These are phyloP conservation scores for Sisyra terminalis DNA, from an alignment of 2,888 invertebrate genomes.

Conservation along the genomic window DNA sequence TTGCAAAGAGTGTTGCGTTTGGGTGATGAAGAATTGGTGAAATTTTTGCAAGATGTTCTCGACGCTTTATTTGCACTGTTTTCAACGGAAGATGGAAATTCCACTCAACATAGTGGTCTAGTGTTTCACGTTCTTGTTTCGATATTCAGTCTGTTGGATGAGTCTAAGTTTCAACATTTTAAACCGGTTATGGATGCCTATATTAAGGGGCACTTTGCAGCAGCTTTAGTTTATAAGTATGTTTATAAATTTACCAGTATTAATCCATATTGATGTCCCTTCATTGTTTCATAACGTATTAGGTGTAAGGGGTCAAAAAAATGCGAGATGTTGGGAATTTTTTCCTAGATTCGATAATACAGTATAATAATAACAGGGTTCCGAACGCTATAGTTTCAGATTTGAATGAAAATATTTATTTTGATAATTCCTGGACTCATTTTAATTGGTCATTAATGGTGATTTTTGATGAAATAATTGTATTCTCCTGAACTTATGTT, in stretches of 20 bases:
- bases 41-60: conserved; percentile 86
- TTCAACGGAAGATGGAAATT: conserved; percentile 81
- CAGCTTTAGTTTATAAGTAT: conserved; percentile 84
- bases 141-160: conserved; percentile 78
- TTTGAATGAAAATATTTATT: too few relatives aligned
- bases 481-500: too few relatives aligned
- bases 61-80: conserved; percentile 89
- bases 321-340: not conserved
- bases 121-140: conserved; percentile 87
- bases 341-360: too few relatives aligned
- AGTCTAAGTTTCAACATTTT: conserved; percentile 86
- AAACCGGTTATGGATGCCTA: conserved; percentile 88
- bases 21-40: conserved; percentile 83
- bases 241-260: too few relatives aligned
- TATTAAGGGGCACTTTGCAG: conserved; percentile 86
- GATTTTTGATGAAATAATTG: too few relatives aligned
- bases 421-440: too few relatives aligned
- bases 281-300: too few relatives aligned
- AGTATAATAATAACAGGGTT: too few relatives aligned
- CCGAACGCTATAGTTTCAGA: too few relatives aligned
- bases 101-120: conserved; percentile 74
- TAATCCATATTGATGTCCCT: too few relatives aligned
- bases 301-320: too few relatives aligned
- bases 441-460: too few relatives aligned
- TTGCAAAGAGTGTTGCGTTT: conserved; percentile 63